Conservation (phyloP, 1,140 invertebrate species). For the Drosophila littoralis region DNA sequence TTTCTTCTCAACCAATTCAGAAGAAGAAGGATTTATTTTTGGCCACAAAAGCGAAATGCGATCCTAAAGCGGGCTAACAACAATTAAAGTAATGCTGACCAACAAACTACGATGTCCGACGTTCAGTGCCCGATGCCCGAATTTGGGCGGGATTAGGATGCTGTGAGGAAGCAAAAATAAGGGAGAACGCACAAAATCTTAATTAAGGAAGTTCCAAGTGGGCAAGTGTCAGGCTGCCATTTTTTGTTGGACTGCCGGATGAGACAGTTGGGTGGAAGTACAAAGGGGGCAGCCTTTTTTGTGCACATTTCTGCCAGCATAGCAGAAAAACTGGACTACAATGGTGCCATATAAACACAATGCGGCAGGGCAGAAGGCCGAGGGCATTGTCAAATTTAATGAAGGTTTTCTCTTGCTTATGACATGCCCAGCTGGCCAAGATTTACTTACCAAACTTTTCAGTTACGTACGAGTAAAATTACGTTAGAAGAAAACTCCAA, state of each 20-base stretch:
- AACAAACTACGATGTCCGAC: slow-evolving; percentile 44
- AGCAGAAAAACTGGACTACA: slow-evolving; percentile 71
- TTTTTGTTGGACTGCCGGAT: slow-evolving; percentile 23
- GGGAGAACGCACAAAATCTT: slow-evolving; percentile 75
- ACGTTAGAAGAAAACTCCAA: slow-evolving; percentile 40
- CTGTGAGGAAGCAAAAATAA: slow-evolving; percentile 5
- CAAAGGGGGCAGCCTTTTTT: slow-evolving; percentile 57
- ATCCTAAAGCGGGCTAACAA: slow-evolving; percentile 71
- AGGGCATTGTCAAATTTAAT: slow-evolving; percentile 80
- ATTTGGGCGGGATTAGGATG: slow-evolving; percentile 58
- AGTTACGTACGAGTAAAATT: background rate
- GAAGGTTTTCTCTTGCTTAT: slow-evolving; percentile 75
- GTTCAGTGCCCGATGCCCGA: slow-evolving; percentile 16
- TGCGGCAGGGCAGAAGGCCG: background rate
- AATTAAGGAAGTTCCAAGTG: slow-evolving; percentile 81
- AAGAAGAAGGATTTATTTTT: slow-evolving; percentile 82
- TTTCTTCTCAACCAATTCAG: slow-evolving; percentile 75
- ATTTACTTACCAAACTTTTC: slow-evolving; percentile 63
- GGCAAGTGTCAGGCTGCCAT: slow-evolving; percentile 62
- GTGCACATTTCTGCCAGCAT: slow-evolving; percentile 55
- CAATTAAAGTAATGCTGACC: slow-evolving; percentile 83
- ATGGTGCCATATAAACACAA: slow-evolving; percentile 40
- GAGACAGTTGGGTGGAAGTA: background rate
- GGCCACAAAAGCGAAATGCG: slow-evolving; percentile 76
- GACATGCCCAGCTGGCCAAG: slow-evolving; percentile 74